Percentiles rank a stretch among this genome's conserved stretches.
Conservation (phyloP, 2,797 vertebrate genomes). For the Gobionotothen gibberifrons region DNA sequence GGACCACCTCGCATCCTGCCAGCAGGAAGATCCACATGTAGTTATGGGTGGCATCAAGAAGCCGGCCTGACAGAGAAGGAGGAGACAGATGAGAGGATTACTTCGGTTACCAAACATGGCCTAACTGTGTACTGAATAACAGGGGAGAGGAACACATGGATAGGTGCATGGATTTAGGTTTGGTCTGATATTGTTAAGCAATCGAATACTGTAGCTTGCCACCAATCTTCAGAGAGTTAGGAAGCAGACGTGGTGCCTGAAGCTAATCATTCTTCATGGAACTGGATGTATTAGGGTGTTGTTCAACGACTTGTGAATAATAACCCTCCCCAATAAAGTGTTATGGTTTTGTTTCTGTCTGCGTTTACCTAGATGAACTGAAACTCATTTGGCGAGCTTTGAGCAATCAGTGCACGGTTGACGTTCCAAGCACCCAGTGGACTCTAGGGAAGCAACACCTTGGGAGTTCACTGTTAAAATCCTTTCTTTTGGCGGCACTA, state of each 20-base stretch:
- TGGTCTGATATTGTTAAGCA: neutral
- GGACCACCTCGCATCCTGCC: slow-evolving; percentile 90
- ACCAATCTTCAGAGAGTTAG: neutral
- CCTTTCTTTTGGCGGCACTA: neutral
- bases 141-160: neutral
- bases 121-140: neutral
- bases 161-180: neutral
- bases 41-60: slow-evolving; percentile 89
- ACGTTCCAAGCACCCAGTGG: neutral
- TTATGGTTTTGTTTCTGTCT: neutral
- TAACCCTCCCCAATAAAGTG: neutral
- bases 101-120: neutral
- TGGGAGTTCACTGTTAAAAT: neutral
- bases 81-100: neutral
- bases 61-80: slow-evolving; percentile 77
- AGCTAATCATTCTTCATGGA: neutral
- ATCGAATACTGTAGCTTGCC: neutral
- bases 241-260: neutral
- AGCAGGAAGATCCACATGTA: slow-evolving; percentile 93
- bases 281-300: neutral
- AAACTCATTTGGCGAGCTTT: neutral
- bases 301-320: neutral
- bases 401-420: neutral
- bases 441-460: neutral
- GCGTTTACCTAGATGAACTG: neutral